phyloP scores from a whole-genome alignment of 2,797 vertebrate genomes.

The Rhinophrynus dorsalis region DNA sequence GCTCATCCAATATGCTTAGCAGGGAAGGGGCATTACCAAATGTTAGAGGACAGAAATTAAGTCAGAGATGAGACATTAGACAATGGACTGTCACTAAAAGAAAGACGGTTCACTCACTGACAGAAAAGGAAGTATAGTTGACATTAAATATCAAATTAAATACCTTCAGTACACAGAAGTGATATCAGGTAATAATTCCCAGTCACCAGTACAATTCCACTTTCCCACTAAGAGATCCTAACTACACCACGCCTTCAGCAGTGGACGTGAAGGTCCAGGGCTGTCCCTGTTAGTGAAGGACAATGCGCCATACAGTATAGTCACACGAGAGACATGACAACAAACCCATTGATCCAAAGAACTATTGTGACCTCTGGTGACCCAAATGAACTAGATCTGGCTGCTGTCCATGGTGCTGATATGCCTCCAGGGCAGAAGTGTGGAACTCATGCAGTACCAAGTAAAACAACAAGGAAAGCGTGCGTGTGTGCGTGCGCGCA shows the following conservation, averaged over 20 bases:
- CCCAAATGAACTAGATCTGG: conserved; percentile 29
- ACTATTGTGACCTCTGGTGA: conserved; percentile 32
- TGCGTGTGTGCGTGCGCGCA: neutral
- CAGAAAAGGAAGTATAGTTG: neutral
- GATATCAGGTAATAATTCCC: neutral
- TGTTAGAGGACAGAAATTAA: neutral
- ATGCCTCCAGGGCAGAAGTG: conserved; percentile 6
- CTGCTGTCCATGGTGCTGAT: conserved; percentile 41
- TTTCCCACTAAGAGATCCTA: neutral
- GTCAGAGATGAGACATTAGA: neutral
- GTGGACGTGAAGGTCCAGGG: conserved; percentile 2
- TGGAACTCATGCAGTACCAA: conserved; percentile 1
- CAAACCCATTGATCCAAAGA: conserved; percentile 31
- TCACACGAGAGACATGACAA: conserved; percentile 41
- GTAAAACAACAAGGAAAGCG: neutral
- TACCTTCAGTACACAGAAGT: neutral
- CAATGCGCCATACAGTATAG: conserved; percentile 1
- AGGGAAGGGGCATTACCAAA: neutral
- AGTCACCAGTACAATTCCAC: neutral
- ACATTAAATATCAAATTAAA: neutral
- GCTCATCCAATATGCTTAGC: neutral
- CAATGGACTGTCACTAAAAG: neutral
- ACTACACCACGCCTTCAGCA: neutral
- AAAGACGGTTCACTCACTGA: neutral
- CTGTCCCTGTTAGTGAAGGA: neutral